These are phyloP conservation scores for Gymnobelideus leadbeateri DNA, from an alignment of 2,113 vertebrate species.

Conservation along the genomic window DNA sequence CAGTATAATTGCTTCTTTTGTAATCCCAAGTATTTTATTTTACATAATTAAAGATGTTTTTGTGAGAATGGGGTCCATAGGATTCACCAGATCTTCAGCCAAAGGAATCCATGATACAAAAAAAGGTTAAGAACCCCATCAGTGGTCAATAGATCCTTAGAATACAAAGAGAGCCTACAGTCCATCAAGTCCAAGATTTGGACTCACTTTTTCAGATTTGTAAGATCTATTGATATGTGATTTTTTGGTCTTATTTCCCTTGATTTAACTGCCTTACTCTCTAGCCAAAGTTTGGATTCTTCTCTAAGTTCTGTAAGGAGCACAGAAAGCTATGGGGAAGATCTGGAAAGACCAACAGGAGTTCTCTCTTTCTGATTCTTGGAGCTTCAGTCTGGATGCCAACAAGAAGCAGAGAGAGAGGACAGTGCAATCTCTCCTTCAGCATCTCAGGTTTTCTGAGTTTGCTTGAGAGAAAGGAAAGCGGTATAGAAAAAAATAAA, in stretches of 20 bases:
- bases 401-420: background rate
- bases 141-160: background rate
- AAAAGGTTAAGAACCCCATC: background rate
- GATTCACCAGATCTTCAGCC: background rate
- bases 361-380: background rate
- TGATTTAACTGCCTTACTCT: background rate
- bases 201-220: background rate
- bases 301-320: background rate
- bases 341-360: background rate
- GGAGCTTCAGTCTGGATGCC: background rate
- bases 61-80: background rate
- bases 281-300: background rate
- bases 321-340: background rate
- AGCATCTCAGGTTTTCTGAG: background rate
- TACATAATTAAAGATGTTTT: background rate
- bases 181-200: background rate
- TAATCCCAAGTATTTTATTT: background rate
- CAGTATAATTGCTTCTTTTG: background rate
- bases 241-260: background rate
- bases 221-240: background rate
- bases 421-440: background rate
- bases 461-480: background rate
- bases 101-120: background rate
- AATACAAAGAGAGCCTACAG: background rate
- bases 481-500: background rate